Percentiles rank a stretch among this genome's conserved stretches.
phyloP scores from a whole-genome alignment of 2,797 vertebrate species.

The Phoebastria nigripes region DNA sequence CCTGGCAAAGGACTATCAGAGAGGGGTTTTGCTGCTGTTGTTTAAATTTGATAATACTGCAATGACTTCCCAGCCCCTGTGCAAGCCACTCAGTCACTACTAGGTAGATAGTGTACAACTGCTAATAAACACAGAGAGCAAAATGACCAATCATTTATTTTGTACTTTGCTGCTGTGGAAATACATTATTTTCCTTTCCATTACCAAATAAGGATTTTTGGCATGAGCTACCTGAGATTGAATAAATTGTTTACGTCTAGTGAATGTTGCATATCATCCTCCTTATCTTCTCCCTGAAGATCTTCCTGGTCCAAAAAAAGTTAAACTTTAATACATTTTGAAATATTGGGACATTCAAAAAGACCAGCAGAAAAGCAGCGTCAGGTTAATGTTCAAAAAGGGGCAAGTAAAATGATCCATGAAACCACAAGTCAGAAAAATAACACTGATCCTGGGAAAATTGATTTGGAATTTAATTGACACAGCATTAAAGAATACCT shows the following conservation, averaged over 20 bases:
- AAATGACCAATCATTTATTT: background rate
- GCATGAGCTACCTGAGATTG: background rate
- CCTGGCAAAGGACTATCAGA: background rate
- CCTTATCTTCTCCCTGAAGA: background rate
- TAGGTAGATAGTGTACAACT: background rate
- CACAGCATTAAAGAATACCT: background rate
- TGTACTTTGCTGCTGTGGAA: background rate
- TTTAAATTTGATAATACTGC: background rate
- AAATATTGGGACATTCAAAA: background rate
- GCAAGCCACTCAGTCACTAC: background rate
- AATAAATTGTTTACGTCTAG: background rate
- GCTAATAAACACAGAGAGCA: background rate
- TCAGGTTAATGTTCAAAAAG: background rate
- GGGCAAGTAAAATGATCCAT: background rate
- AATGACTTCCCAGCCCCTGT: background rate
- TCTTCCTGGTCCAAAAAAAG: background rate
- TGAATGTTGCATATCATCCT: background rate
- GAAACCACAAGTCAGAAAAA: background rate
- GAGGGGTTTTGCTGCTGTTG: background rate
- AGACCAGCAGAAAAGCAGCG: background rate
- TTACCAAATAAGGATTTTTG: background rate
- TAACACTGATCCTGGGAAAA: background rate
- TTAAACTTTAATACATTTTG: background rate
- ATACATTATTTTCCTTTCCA: background rate
- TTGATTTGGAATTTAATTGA: background rate